Evolutionary conservation across 1,140 invertebrate species (phyloP), one percentile per base, ranked within the genome.

Genomic region (Ectropis grisescens): DNA sequence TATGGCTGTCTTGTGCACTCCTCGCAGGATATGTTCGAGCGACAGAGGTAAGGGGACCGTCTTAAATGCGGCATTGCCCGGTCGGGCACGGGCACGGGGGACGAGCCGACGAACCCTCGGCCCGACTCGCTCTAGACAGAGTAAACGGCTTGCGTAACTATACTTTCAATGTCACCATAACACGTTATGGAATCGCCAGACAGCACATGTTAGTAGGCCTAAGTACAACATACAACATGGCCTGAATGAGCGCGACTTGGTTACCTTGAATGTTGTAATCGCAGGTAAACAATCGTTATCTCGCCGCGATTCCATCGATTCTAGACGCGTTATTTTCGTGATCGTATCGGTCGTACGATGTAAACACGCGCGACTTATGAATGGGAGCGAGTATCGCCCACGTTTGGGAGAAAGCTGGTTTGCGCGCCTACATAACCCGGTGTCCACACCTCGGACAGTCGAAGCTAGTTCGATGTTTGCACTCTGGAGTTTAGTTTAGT

Each of bases 1-100:
- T 82, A 82, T 82, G 80, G 78, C 78, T 82, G 65, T 71, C 72
- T 62, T 82, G 80, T 81, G 66, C 82, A 66, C 75, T 78, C 74
- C 75, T 82, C 64, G 71, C 70, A 76, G 78, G 80, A 82, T 81
- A 80, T 57, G 78, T 81, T 58, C 78, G 74, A 70, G 80, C 80
- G 66, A 78, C 69, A 82, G 80, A 82, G 80, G 80, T 82, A 78
- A 82, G 78, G 67, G 64, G 66, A 66, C 56, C 64, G 64, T 74
- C 69, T 74, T 71, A 66, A 70, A 66, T 60, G 66, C 70, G 58
- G 64, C 65, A 66, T 64, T 29, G 40, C 27, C 62, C 68, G 69
- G 41, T 26, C 62, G 66, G 69, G 67, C 62, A 26, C 29, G 28
- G 46, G 56, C 46, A 38, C 44, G 43, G 41, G 39, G 39, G 44